These are phyloP conservation scores for Cremastinae sp. DNA, from an alignment of 2,888 invertebrate genomes.

Conservation along the genomic window DNA sequence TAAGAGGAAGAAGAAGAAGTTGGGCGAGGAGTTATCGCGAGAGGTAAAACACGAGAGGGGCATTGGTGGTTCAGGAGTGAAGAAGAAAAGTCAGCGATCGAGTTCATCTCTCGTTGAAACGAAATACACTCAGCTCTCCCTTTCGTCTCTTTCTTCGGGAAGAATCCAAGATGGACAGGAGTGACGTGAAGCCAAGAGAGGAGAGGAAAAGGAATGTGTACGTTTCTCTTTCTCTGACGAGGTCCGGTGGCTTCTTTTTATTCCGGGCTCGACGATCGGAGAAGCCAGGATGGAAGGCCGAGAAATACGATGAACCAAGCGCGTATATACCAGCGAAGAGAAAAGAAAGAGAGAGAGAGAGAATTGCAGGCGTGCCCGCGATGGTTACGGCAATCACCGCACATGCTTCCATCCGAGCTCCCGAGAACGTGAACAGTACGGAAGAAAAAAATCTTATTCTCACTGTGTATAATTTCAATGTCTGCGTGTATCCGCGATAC, in stretches of 20 bases:
- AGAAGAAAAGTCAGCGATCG: conserved; percentile 69
- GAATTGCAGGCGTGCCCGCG: conserved; percentile 75
- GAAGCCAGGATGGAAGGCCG: no score
- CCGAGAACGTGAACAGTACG: conserved; percentile 69
- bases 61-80: conserved; percentile 51
- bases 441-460: conserved; percentile 66
- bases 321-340: conserved; percentile 54
- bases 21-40: conserved; percentile 34
- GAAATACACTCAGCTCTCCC: conserved; percentile 22
- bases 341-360: conserved; percentile 57
- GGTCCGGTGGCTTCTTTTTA: no score
- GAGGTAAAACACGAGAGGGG: conserved; percentile 33
- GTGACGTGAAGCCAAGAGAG: no score
- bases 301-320: background rate
- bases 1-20: conserved; percentile 36
- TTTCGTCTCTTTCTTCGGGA: background rate
- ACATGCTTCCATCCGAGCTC: conserved; percentile 76
- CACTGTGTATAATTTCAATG: conserved; percentile 22
- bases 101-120: conserved; percentile 68
- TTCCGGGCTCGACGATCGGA: no score
- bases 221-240: no score
- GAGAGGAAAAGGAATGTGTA: no score
- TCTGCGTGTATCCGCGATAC: background rate
- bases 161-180: no score
- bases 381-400: conserved; percentile 78